phyloP scores from a whole-genome alignment of 1,140 invertebrate species.

The Hetaerina americana region DNA sequence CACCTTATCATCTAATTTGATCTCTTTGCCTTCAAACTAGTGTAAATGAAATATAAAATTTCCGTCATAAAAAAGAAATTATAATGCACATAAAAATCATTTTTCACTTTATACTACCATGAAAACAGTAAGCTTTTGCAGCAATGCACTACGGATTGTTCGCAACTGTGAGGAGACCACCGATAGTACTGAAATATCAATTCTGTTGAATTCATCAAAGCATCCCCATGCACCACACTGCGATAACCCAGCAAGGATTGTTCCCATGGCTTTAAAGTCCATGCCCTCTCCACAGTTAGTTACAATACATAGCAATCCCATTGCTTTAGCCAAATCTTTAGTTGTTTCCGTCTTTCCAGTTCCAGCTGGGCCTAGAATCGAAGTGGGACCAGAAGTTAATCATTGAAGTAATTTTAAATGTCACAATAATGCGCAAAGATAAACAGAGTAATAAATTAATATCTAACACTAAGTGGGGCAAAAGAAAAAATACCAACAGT shows the following conservation, averaged over 20 bases:
- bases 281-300: slow-evolving; percentile 88
- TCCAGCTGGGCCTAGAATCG: slow-evolving; percentile 54
- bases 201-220: slow-evolving; percentile 87
- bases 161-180: slow-evolving; percentile 84
- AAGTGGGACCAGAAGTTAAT: too few species aligned
- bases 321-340: slow-evolving; percentile 78
- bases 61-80: slow-evolving; percentile 3
- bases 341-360: slow-evolving; percentile 87
- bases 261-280: slow-evolving; percentile 75
- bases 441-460: too few species aligned
- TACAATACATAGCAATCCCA: slow-evolving; percentile 75
- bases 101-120: slow-evolving; percentile 35
- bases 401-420: too few species aligned
- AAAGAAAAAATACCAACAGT: too few species aligned
- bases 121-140: slow-evolving; percentile 57
- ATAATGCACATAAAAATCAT: slow-evolving; percentile 9
- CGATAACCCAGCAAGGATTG: slow-evolving; percentile 60
- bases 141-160: slow-evolving; percentile 69
- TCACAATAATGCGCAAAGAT: too few species aligned
- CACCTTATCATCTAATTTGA: slow-evolving; percentile 65
- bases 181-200: slow-evolving; percentile 78
- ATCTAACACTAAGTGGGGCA: too few species aligned
- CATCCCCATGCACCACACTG: slow-evolving; percentile 77
- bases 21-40: slow-evolving; percentile 80
- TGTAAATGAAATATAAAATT: slow-evolving; percentile 18